Conservation (phyloP, 2,888 invertebrate genomes). For the Apamea crenata region DNA sequence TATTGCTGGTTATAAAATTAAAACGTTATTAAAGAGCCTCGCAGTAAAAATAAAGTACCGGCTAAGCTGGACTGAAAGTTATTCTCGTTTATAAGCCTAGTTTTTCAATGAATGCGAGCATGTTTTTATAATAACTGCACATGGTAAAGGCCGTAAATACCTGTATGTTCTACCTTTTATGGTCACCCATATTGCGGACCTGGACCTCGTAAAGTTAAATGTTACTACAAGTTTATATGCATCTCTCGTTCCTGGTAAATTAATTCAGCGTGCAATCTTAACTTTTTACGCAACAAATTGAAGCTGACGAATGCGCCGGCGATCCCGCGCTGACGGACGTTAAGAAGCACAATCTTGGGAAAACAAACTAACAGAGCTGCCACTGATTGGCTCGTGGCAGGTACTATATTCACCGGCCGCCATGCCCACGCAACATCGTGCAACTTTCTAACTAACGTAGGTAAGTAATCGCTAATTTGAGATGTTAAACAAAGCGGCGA, state of each 20-base stretch:
- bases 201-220: slow-evolving; percentile 24
- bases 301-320: slow-evolving; percentile 41
- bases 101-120: slow-evolving; percentile 50
- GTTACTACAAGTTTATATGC: slow-evolving; percentile 34
- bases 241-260: slow-evolving; percentile 20
- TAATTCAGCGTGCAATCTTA: slow-evolving; percentile 14
- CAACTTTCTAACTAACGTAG: slow-evolving; percentile 63
- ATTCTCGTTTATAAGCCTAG: slow-evolving; percentile 46
- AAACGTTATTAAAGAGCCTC: slow-evolving; percentile 65
- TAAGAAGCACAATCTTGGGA: slow-evolving; percentile 42
- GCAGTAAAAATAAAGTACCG: slow-evolving; percentile 63
- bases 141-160: slow-evolving; percentile 45
- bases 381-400: slow-evolving; percentile 60
- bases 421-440: slow-evolving; percentile 61
- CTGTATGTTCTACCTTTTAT: slow-evolving; percentile 35
- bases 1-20: slow-evolving; percentile 71
- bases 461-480: slow-evolving; percentile 80
- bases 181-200: slow-evolving; percentile 36
- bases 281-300: slow-evolving; percentile 45
- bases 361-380: slow-evolving; percentile 45
- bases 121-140: slow-evolving; percentile 48
- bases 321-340: slow-evolving; percentile 33
- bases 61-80: slow-evolving; percentile 43
- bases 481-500: slow-evolving; percentile 83
- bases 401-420: slow-evolving; percentile 43